Base-by-base conservation (phyloP, 2,797 vertebrate genomes). In the Cheirogaleus major region DNA sequence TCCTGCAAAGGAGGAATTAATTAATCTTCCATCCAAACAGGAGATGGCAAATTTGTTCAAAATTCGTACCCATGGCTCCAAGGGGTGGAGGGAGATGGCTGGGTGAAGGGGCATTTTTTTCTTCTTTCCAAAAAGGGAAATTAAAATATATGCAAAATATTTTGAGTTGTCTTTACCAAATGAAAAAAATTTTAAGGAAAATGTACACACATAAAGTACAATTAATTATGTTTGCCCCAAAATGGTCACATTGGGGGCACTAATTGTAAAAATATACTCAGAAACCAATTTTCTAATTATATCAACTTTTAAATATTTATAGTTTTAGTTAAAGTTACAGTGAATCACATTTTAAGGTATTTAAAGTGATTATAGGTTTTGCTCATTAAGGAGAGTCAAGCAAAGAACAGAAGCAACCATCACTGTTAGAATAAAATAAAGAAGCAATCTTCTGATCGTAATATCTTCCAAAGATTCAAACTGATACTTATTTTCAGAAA, bases 71-170 rank as follows among this genome's bases (percentile, higher is more conserved):
- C 25, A 27, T 35, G 43, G 35, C 55, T 25, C 78, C 10, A 4
- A 69, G 50, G 38, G 10, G 9, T 41, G 27, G 48, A 30, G 73
- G 32, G 35, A 76, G 75, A 65, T 12, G 41, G 20, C 7, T 50
- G 14, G 27, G 2, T 69, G 23, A 50, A 50, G 15, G 7, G 78
- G n/a, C 20, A 41, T 38, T 78, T 78, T 55, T 59, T 41, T 25
- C 25, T 52, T 89, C 76, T 93, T 91, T 41, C 18, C 81, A n/a
- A 91, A 94, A 97, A 91, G 27, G 82, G 23, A 84, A 81, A 89
- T 55, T 75, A 94, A 95, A 97, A 96, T 92, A 94, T 65, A 93
- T 75, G 30, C 13, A 69, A 92, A 90, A 43, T 83, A 90, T 61
- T 92, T 96, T 73, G 13, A 63, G 32, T 75, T 89, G 5, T 43